Percentiles rank a stretch among this genome's conserved stretches.
Conservation (phyloP, 2,888 invertebrate genomes). For the Aphodius granarius region DNA sequence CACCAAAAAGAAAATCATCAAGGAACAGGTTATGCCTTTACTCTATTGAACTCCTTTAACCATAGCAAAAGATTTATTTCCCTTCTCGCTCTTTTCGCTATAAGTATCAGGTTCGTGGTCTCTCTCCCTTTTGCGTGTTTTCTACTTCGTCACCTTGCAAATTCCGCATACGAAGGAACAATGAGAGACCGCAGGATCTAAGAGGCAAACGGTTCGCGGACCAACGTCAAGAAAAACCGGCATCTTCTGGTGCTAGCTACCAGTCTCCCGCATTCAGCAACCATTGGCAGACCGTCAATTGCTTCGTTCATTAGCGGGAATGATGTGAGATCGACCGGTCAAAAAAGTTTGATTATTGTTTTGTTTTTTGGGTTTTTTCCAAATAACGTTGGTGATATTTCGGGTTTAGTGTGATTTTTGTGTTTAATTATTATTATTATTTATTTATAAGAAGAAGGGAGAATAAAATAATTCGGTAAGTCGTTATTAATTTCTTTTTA, state of each 20-base stretch:
- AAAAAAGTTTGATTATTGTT: neutral
- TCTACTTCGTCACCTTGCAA: neutral
- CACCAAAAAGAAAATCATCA: too few relatives aligned
- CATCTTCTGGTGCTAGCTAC: neutral
- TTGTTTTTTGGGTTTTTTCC: neutral
- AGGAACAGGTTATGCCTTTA: too few relatives aligned
- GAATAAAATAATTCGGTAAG: too few relatives aligned
- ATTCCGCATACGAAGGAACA: neutral
- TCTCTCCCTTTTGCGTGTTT: too few relatives aligned
- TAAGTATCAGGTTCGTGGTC: neutral
- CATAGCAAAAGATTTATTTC: too few relatives aligned
- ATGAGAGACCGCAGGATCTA: neutral
- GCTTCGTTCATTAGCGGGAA: neutral
- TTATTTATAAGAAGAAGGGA: too few relatives aligned
- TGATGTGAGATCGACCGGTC: neutral
- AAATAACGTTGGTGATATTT: too few relatives aligned
- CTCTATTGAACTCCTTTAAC: too few relatives aligned
- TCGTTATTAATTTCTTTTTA: too few relatives aligned
- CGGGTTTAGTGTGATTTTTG: neutral
- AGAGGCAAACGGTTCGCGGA: neutral
- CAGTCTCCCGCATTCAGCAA: neutral
- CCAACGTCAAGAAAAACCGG: neutral
- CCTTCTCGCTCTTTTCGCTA: neutral
- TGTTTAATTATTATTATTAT: neutral
- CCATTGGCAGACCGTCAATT: neutral